Evolutionary conservation across 2,888 invertebrate genomes (phyloP).

Genomic region (Platynereis dumerilii): DNA sequence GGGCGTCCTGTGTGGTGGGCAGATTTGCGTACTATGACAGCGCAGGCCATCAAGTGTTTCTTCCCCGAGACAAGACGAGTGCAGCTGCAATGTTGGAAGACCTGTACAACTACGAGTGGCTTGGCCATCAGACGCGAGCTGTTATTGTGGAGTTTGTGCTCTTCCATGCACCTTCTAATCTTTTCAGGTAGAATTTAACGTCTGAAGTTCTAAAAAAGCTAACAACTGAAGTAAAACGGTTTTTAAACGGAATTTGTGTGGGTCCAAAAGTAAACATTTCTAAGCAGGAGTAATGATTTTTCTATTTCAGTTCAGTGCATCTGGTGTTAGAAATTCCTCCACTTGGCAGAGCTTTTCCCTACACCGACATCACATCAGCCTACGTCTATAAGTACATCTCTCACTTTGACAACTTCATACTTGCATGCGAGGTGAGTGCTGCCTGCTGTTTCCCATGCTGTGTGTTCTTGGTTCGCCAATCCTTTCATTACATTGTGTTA

Average conservation of each 20-base stretch:
- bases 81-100: not conserved
- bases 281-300: too few species aligned
- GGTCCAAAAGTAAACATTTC: too few species aligned
- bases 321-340: slow-evolving; percentile 51
- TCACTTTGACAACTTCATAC: slow-evolving; percentile 49
- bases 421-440: slow-evolving; percentile 56
- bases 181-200: slow-evolving; percentile 45
- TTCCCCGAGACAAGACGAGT: not conserved
- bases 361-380: slow-evolving; percentile 46
- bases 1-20: slow-evolving; percentile 37
- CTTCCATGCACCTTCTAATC: slow-evolving; percentile 52
- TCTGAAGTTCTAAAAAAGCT: not conserved
- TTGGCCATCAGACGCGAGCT: slow-evolving; percentile 49
- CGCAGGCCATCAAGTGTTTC: slow-evolving; percentile 43
- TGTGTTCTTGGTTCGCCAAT: too few species aligned
- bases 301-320: slow-evolving; percentile 44
- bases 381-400: slow-evolving; percentile 55
- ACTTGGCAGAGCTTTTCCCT: slow-evolving; percentile 45
- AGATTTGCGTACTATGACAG: slow-evolving; percentile 47
- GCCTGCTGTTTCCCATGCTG: too few species aligned
- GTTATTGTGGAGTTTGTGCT: slow-evolving; percentile 56
- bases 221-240: not conserved
- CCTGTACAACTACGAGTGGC: slow-evolving; percentile 41
- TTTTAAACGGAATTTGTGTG: too few species aligned
- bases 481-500: too few species aligned